A percentile compares a stretch with the other conserved stretches of the same genome.
phyloP scores from a whole-genome alignment of 2,797 vertebrate species.

The Pteronotus mesoamericanus region DNA sequence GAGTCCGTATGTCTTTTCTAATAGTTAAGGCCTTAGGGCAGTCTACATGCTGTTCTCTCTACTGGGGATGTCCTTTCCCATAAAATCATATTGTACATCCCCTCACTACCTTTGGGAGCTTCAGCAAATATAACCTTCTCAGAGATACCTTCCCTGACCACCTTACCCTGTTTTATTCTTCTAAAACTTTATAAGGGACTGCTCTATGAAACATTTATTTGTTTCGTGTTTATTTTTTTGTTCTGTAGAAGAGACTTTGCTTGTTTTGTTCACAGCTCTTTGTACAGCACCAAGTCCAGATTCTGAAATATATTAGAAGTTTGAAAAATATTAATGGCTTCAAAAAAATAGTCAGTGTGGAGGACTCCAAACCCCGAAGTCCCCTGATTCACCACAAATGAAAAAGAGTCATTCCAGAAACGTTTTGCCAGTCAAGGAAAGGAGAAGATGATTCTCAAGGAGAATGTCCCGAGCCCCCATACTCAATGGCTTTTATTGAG shows the following conservation, averaged over 20 bases:
- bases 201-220: not conserved
- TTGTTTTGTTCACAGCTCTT: not conserved
- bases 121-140: not conserved
- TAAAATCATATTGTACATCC: not conserved
- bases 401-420: no score
- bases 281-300: not conserved
- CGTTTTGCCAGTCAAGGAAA: no score
- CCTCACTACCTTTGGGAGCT: not conserved
- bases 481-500: no score
- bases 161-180: not conserved
- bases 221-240: not conserved
- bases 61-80: not conserved
- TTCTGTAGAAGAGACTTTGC: not conserved
- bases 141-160: not conserved
- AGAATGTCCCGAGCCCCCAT: no score
- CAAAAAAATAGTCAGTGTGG: not conserved
- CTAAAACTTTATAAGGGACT: not conserved
- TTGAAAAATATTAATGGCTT: not conserved
- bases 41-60: not conserved
- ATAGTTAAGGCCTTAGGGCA: not conserved
- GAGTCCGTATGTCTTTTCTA: not conserved
- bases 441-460: no score
- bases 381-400: no score
- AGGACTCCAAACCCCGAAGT: no score
- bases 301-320: not conserved